Evolutionary conservation across 2,113 vertebrate species (phyloP).

Genomic region (Saiga tatarica): DNA sequence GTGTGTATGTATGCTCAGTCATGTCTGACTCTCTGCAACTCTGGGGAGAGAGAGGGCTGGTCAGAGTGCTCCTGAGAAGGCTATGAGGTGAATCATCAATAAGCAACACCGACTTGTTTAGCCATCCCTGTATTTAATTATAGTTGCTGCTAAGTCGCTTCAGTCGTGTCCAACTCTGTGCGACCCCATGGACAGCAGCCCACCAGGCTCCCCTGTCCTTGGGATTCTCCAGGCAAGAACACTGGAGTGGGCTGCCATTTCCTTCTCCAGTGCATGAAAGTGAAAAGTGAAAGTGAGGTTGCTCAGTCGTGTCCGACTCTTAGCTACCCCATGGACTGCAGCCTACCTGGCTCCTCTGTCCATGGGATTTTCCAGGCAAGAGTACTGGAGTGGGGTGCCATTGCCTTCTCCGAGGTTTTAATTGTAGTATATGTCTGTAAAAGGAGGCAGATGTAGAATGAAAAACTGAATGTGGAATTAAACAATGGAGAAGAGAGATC

Average conservation of each 20-base stretch:
- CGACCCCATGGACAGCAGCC: too few relatives aligned
- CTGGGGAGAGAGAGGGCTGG: neutral
- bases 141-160: neutral
- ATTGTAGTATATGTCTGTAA: neutral
- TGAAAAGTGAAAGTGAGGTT: too few relatives aligned
- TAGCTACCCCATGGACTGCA: too few relatives aligned
- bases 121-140: neutral
- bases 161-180: too few relatives aligned
- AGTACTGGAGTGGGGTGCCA: too few relatives aligned
- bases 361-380: too few relatives aligned
- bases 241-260: too few relatives aligned
- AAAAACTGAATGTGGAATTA: conserved; percentile 34
- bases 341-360: too few relatives aligned
- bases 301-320: too few relatives aligned
- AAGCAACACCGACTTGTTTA: neutral
- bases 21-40: neutral
- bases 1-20: neutral
- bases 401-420: neutral
- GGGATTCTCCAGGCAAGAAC: too few relatives aligned
- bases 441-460: neutral
- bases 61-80: neutral
- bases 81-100: neutral
- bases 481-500: conserved; percentile 60
- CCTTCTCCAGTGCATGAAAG: too few relatives aligned
- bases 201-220: too few relatives aligned